These are phyloP conservation scores for Scartelaos histophorus DNA, from an alignment of 2,113 vertebrate genomes.

Conservation along the genomic window DNA sequence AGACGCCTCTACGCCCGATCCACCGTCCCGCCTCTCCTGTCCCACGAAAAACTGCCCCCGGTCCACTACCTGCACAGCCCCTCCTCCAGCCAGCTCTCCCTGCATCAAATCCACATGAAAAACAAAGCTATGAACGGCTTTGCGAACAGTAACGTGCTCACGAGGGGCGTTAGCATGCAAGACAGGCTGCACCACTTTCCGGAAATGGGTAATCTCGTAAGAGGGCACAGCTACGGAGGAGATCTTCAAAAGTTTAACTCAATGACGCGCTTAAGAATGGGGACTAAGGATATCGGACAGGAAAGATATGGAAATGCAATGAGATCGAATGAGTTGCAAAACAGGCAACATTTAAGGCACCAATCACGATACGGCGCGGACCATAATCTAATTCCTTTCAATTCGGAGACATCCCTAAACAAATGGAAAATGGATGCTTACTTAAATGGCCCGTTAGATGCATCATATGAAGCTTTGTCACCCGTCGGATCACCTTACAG, in stretches of 20 bases:
- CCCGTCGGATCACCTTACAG: slow-evolving; percentile 79
- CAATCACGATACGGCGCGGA: slow-evolving; percentile 47
- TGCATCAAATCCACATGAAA: slow-evolving; percentile 78
- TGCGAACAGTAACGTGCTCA: slow-evolving; percentile 67
- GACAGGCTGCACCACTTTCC: slow-evolving; percentile 77
- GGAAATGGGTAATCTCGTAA: slow-evolving; percentile 79
- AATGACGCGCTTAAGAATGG: slow-evolving; percentile 77
- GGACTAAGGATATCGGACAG: slow-evolving; percentile 52
- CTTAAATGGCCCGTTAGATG: slow-evolving; percentile 72
- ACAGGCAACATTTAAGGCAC: slow-evolving; percentile 50
- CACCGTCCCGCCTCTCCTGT: slow-evolving; percentile 70
- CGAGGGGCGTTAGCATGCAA: slow-evolving; percentile 79
- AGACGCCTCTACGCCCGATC: slow-evolving; percentile 88
- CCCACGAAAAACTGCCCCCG: slow-evolving; percentile 38
- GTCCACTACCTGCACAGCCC: slow-evolving; percentile 71
- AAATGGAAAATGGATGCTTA: slow-evolving; percentile 88
- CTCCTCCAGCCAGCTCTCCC: slow-evolving; percentile 80
- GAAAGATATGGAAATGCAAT: slow-evolving; percentile 54
- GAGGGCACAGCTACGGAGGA: slow-evolving; percentile 87
- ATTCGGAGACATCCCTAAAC: slow-evolving; percentile 84
- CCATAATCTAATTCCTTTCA: slow-evolving; percentile 67
- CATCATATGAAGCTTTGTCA: slow-evolving; percentile 71
- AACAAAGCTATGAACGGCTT: slow-evolving; percentile 59
- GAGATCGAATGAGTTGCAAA: slow-evolving; percentile 10
- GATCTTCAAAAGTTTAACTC: slow-evolving; percentile 83